Conservation (phyloP, 35 echinoderm and acorn worm species). For the Lytechinus variegatus region DNA sequence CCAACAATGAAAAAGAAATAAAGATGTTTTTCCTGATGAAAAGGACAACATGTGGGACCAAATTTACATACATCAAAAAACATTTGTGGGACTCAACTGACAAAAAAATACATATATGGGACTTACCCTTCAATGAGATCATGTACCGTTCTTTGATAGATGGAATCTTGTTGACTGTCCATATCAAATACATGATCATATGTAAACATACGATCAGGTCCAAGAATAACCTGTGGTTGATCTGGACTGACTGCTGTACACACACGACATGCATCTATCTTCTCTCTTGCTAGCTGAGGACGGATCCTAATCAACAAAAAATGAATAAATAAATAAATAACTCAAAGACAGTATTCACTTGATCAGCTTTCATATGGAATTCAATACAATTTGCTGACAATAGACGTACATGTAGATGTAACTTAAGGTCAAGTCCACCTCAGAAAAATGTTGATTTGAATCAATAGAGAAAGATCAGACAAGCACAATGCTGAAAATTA, state of each 20-base stretch:
- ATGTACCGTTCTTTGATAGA: slow-evolving; percentile 82
- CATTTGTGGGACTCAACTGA: not conserved
- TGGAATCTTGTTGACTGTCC: slow-evolving; percentile 80
- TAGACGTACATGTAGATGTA: too few relatives aligned
- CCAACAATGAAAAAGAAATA: too few relatives aligned
- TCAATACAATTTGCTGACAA: too few relatives aligned
- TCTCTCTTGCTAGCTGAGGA: slow-evolving; percentile 78
- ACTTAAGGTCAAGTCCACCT: too few relatives aligned
- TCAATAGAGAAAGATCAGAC: too few relatives aligned
- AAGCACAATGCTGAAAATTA: too few relatives aligned
- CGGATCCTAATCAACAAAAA: slow-evolving; percentile 65
- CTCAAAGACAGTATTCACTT: too few relatives aligned
- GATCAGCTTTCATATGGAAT: too few relatives aligned
- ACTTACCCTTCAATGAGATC: slow-evolving; percentile 88
- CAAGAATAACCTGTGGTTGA: slow-evolving; percentile 71
- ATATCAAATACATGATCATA: slow-evolving; percentile 93
- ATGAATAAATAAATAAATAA: not conserved
- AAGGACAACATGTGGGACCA: too few relatives aligned
- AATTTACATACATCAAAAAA: too few relatives aligned
- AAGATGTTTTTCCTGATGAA: too few relatives aligned
- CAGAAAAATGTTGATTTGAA: too few relatives aligned
- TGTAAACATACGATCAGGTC: slow-evolving; percentile 88
- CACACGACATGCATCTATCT: slow-evolving; percentile 84
- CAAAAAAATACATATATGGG: not conserved
- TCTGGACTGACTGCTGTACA: slow-evolving; percentile 78